phyloP scores from a whole-genome alignment of 2,797 vertebrate genomes.

The Sternarchorhynchus goeldii region DNA sequence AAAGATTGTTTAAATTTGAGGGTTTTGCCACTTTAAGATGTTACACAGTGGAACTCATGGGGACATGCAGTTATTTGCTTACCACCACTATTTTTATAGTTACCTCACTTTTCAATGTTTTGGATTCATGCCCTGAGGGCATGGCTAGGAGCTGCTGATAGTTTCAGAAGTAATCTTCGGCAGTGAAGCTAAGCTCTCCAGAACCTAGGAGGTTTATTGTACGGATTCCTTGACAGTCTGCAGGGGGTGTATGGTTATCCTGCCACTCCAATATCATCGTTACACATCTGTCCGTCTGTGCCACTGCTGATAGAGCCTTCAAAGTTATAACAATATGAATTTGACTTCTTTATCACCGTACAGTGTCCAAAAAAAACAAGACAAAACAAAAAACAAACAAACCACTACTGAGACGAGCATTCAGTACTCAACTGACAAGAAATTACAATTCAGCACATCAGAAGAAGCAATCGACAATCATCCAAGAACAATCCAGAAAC shows the following conservation, averaged over 20 bases:
- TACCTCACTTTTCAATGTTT: constrained; percentile 2
- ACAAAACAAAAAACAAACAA: too few relatives aligned
- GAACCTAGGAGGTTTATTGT: neutral
- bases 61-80: neutral
- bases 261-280: too few relatives aligned
- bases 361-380: neutral
- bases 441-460: constrained; percentile 4
- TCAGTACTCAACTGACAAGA: neutral
- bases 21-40: neutral
- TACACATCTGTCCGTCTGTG: too few relatives aligned
- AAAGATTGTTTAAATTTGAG: neutral
- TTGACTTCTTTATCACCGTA: too few relatives aligned
- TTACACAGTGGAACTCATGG: neutral
- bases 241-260: too few relatives aligned
- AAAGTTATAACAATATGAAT: too few relatives aligned
- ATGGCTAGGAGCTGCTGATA: too few relatives aligned
- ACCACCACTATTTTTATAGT: neutral
- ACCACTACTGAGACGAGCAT: neutral
- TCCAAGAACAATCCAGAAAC: neutral
- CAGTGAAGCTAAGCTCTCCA: constrained; percentile 1
- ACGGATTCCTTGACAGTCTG: neutral
- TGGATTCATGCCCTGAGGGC: constrained; percentile 8
- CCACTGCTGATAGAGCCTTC: too few relatives aligned
- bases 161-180: neutral
- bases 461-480: neutral